These are phyloP conservation scores for Drosophila kuntzei DNA, from an alignment of 2,888 invertebrate species.

Conservation along the genomic window DNA sequence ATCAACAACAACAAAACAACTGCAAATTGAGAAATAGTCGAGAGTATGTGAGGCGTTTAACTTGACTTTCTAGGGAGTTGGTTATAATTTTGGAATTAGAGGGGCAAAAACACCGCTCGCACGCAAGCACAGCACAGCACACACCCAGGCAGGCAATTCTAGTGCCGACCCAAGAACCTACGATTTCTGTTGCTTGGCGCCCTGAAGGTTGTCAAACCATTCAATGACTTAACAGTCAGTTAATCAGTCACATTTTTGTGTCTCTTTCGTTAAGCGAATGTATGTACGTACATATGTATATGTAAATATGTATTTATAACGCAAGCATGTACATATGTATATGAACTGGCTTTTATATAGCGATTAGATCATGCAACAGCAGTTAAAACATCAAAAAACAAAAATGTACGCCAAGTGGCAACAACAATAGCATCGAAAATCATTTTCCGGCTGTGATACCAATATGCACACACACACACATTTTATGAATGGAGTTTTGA, in stretches of 20 bases:
- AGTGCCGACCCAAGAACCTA: not conserved
- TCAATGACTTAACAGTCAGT: conserved; percentile 34
- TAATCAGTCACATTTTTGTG: conserved; percentile 56
- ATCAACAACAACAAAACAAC: conserved; percentile 31
- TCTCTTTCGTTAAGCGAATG: conserved; percentile 49
- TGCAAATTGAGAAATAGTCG: conserved; percentile 40
- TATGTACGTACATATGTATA: conserved; percentile 18
- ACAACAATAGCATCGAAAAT: conserved; percentile 33
- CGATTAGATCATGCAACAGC: conserved; percentile 78
- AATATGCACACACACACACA: conserved; percentile 20
- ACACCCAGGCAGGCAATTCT: not conserved
- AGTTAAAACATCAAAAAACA: conserved; percentile 44
- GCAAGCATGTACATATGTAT: conserved; percentile 26
- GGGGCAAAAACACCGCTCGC: conserved; percentile 23
- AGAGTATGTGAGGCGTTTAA: conserved; percentile 37
- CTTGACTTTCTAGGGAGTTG: conserved; percentile 74
- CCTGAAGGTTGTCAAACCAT: conserved; percentile 52
- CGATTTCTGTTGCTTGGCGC: conserved; percentile 10
- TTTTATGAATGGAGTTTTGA: conserved; percentile 72
- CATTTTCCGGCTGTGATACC: conserved; percentile 60
- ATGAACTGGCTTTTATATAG: conserved; percentile 41
- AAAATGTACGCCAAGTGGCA: conserved; percentile 19
- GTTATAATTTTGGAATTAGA: conserved; percentile 21
- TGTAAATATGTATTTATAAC: conserved; percentile 5
- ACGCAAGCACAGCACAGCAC: conserved; percentile 19